A percentile compares a stretch with the other conserved stretches of the same genome.
These are phyloP conservation scores for Orthosia gracilis DNA, from an alignment of 2,888 invertebrate species.

Conservation along the genomic window DNA sequence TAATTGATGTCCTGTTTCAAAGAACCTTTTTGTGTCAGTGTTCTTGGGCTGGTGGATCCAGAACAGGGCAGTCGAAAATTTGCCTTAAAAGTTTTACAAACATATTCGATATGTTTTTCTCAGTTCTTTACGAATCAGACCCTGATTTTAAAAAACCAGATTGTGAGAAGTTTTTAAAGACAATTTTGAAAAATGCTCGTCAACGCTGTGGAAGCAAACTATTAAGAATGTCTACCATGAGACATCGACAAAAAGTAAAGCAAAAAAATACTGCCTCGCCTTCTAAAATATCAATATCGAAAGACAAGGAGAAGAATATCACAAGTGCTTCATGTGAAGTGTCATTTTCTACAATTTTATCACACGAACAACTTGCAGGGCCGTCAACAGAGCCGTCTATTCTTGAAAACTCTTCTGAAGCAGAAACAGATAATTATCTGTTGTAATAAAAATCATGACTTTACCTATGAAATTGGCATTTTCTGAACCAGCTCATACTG, in stretches of 20 bases:
- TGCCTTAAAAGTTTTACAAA: neutral
- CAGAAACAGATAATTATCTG: too few species aligned
- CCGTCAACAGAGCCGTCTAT: too few species aligned
- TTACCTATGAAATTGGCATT: too few species aligned
- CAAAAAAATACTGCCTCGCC: neutral
- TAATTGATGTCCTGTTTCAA: neutral
- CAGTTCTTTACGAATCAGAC: neutral
- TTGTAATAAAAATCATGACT: too few species aligned
- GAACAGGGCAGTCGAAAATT: neutral
- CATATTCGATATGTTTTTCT: slow-evolving; percentile 1
- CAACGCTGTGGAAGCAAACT: neutral
- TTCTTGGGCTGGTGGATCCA: neutral
- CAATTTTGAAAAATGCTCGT: neutral
- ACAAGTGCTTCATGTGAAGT: too few species aligned
- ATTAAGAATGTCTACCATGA: neutral
- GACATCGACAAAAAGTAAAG: neutral
- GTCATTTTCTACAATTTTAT: too few species aligned
- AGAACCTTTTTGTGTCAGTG: neutral
- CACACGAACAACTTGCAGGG: too few species aligned
- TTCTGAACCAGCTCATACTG: too few species aligned
- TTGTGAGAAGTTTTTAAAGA: neutral
- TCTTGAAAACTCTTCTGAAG: too few species aligned
- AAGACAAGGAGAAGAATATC: too few species aligned
- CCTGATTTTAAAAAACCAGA: neutral
- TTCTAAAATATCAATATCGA: neutral